These are phyloP conservation scores for Drosophila mercatorum DNA, from an alignment of 2,888 invertebrate species.

Conservation along the genomic window DNA sequence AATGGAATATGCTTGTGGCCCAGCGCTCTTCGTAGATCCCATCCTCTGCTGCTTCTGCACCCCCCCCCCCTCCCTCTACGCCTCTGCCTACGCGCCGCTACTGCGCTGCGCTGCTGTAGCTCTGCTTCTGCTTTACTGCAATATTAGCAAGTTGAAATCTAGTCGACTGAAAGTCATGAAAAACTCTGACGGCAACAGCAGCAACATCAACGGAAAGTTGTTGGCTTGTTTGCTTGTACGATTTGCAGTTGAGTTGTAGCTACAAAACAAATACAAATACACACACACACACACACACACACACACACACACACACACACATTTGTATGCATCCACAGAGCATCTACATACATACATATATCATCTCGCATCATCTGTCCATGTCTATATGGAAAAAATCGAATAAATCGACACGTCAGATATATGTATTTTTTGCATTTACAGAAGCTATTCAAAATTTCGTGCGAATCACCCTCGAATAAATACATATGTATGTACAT, in stretches of 20 bases:
- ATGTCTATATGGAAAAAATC: constrained; percentile 13
- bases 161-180: constrained; percentile 50
- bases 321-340: neutral
- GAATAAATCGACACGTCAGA: constrained; percentile 38
- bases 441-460: constrained; percentile 23
- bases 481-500: neutral
- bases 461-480: constrained; percentile 30
- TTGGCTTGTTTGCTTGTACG: constrained; percentile 68
- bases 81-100: no score
- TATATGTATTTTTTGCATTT: constrained; percentile 30
- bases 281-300: constrained; percentile 10
- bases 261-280: constrained; percentile 47
- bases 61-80: neutral
- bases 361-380: neutral
- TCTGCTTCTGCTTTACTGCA: constrained; percentile 9
- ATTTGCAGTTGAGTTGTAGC: constrained; percentile 66
- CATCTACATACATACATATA: constrained; percentile 2
- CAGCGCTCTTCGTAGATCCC: constrained; percentile 50
- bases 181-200: constrained; percentile 41
- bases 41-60: constrained; percentile 11
- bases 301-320: constrained; percentile 2
- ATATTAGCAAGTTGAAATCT: constrained; percentile 72
- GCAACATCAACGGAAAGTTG: constrained; percentile 38
- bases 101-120: constrained; percentile 1
- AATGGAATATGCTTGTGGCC: constrained; percentile 36